Base-by-base conservation (phyloP, 2,888 invertebrate genomes). In the Helobdella robusta region DNA sequence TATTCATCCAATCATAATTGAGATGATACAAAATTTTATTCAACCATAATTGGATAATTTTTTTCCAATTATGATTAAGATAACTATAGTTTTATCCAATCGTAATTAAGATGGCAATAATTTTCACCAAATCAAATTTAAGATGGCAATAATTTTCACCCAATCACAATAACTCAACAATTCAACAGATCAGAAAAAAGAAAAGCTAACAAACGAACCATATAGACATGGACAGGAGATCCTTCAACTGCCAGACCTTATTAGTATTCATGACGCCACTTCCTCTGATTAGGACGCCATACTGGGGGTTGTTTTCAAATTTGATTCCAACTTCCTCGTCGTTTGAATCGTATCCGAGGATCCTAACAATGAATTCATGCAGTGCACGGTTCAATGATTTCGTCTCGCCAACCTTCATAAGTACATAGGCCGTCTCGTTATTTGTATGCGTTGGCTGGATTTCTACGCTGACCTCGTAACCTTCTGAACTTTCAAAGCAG, bases 181-280 rank as follows among this genome's bases (percentile, higher is more conserved):
- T 56, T 28, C 56, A 56, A 56, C 23, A 23, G 48, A 20, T 23
- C 23, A 20, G 48, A 48, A 48, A 20, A 48, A 48, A 48, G 48
- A 48, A 25, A 48, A 48, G 20, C n/a, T 30, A 56, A 25, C 32
- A 11, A 25, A 56, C 56, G n/a, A n/a, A 56, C 56, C 56, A 56
- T n/a, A 56, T 56, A n/a, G 28, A 30, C 32, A 30, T 56, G 4
- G 56, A 56, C 25, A 56, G 56, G 32, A 56, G 32, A 25, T 56
- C 56, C 56, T 56, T 25, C 25, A 30, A n/a, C 25, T n/a, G 28
- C 56, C 56, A 56, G n/a, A n/a, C n/a, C 56, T n/a, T 56, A 32
- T 56, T 56, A n/a, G 32, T 28, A 28, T 56, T 25, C 5, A 56
- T 32, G n/a, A 56, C 56, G 6, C 18, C n/a, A 2, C 56, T 32